Percentiles rank a stretch among this genome's conserved stretches.
Conservation (phyloP, 2,797 vertebrate genomes). For the Limnodromus scolopaceus region DNA sequence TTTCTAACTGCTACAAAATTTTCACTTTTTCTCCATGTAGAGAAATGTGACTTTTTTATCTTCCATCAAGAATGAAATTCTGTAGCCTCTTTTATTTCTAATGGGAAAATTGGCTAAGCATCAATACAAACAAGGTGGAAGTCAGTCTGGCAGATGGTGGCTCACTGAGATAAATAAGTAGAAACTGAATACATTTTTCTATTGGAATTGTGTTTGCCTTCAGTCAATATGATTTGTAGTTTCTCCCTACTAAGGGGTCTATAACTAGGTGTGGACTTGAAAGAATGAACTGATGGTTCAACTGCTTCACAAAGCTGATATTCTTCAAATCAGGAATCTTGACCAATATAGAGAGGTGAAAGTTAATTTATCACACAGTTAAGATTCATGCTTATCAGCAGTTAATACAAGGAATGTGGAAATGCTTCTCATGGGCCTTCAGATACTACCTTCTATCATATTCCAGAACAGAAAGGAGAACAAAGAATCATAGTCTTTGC, state of each 20-base stretch:
- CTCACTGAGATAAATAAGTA: neutral
- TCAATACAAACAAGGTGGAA: neutral
- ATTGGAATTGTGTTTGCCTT: neutral
- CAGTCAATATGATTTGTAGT: neutral
- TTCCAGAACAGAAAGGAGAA: neutral
- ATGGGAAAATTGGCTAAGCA: neutral
- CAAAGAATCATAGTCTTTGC: neutral
- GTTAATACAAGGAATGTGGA: neutral
- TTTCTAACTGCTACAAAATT: neutral
- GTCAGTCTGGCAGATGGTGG: neutral
- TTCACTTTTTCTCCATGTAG: neutral
- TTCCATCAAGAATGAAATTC: neutral
- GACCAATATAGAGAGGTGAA: neutral
- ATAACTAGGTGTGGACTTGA: neutral
- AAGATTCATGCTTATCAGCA: neutral
- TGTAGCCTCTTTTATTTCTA: neutral
- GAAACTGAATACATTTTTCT: neutral
- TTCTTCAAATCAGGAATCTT: neutral
- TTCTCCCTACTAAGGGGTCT: neutral
- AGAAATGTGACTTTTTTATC: neutral
- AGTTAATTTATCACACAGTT: neutral
- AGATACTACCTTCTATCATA: neutral
- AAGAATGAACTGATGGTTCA: neutral
- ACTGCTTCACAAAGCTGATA: neutral
- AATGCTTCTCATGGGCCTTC: accelerated